phyloP scores from a whole-genome alignment of 2,888 invertebrate species.

The Hypena proboscidalis region DNA sequence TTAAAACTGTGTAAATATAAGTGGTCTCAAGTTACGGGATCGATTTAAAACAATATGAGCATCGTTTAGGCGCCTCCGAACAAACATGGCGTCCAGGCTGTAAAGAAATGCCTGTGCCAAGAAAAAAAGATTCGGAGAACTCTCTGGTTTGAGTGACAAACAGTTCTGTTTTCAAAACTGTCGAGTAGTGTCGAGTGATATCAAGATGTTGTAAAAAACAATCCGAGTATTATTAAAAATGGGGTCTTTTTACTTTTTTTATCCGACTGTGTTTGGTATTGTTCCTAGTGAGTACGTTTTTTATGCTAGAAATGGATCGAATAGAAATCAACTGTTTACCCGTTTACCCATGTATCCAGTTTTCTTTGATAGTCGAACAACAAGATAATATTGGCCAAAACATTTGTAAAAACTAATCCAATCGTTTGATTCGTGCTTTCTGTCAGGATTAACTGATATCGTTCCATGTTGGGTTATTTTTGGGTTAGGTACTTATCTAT shows the following conservation, averaged over 20 bases:
- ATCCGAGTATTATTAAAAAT: constrained; percentile 6
- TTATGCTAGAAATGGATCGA: no score
- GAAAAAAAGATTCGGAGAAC: constrained; percentile 33
- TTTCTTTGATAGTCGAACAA: no score
- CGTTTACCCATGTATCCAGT: no score
- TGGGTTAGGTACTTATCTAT: no score
- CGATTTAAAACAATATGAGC: constrained; percentile 69
- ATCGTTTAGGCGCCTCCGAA: constrained; percentile 57
- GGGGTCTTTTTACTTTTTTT: neutral
- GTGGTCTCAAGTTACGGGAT: constrained; percentile 64
- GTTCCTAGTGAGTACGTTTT: no score
- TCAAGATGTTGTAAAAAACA: constrained; percentile 31
- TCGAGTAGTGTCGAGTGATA: constrained; percentile 33
- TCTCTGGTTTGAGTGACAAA: constrained; percentile 28
- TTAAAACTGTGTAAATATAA: constrained; percentile 77
- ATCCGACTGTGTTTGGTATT: no score
- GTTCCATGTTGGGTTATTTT: no score
- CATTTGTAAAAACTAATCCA: no score
- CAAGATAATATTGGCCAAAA: no score
- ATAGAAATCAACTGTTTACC: no score
- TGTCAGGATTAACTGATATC: no score
- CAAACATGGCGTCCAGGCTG: constrained; percentile 50
- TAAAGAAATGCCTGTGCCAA: constrained; percentile 15
- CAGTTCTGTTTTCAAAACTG: constrained; percentile 40
- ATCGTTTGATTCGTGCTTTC: no score